Evolutionary conservation across 2,888 invertebrate genomes (phyloP).

Genomic region (Pollenia labialis): DNA sequence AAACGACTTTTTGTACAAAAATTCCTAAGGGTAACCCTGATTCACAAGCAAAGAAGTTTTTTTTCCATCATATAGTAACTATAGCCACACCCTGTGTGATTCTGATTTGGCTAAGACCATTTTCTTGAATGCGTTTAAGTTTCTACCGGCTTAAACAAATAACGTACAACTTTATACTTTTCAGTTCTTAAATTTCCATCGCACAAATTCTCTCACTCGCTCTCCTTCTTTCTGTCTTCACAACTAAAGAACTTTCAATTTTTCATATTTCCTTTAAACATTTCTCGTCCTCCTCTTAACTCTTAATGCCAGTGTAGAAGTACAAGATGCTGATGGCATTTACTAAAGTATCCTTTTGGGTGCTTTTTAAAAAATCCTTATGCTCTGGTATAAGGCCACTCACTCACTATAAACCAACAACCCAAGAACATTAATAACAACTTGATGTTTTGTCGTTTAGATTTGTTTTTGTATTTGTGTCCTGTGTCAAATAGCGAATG

Average conservation of each 20-base stretch:
- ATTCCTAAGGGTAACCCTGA: too few relatives aligned
- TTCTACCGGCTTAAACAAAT: too few relatives aligned
- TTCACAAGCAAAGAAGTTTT: too few relatives aligned
- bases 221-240: not conserved
- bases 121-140: too few relatives aligned
- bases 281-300: conserved; percentile 12
- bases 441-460: conserved; percentile 54
- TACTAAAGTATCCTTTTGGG: conserved; percentile 44
- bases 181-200: not conserved
- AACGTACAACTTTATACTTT: not conserved
- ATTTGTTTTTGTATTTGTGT: not conserved
- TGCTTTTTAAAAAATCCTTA: conserved; percentile 49
- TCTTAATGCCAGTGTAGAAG: not conserved
- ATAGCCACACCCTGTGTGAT: too few relatives aligned
- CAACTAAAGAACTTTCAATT: conserved; percentile 38
- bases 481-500: conserved; percentile 3
- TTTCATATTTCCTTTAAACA: conserved; percentile 59
- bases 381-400: conserved; percentile 42
- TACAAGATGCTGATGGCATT: conserved; percentile 35
- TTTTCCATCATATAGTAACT: too few relatives aligned
- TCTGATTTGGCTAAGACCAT: too few relatives aligned
- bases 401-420: conserved; percentile 27
- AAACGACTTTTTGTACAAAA: too few relatives aligned
- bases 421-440: conserved; percentile 61
- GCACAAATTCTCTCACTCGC: not conserved